Percentiles rank a stretch among this genome's conserved stretches.
Conservation (phyloP, 2,113 vertebrate genomes). For the Mellivora capensis region DNA sequence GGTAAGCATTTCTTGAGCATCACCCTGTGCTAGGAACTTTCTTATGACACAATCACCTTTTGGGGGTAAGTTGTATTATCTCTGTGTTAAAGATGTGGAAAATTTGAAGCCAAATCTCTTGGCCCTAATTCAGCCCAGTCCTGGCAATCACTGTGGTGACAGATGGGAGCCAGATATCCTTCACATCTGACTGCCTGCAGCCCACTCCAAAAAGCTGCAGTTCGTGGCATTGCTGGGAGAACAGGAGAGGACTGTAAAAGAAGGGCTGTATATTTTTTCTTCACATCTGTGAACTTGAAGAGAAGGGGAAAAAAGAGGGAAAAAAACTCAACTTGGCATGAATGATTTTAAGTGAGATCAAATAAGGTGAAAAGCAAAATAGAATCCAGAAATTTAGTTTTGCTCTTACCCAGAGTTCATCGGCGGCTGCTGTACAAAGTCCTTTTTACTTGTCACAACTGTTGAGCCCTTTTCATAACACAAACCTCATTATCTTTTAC, state of each 20-base stretch:
- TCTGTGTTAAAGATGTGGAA: neutral
- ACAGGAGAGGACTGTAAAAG: constrained; percentile 16
- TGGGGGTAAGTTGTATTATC: neutral
- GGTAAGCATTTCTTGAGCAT: constrained; percentile 26
- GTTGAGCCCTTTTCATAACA: constrained; percentile 47
- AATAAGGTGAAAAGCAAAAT: constrained; percentile 77
- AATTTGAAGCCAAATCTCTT: constrained; percentile 21
- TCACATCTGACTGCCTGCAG: neutral
- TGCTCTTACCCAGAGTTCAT: constrained; percentile 65
- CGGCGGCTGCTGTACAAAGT: constrained; percentile 48
- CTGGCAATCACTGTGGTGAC: constrained; percentile 23
- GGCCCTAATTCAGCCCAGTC: neutral
- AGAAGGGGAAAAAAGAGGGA: constrained; percentile 43
- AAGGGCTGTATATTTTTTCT: constrained; percentile 16
- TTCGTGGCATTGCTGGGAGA: neutral
- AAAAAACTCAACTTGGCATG: constrained; percentile 70
- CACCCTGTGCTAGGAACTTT: neutral
- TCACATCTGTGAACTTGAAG: constrained; percentile 56
- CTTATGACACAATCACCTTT: neutral
- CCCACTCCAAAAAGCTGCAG: neutral
- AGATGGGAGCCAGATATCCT: neutral
- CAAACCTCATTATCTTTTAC: constrained; percentile 58
- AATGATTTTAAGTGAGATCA: constrained; percentile 67
- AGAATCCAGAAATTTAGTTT: constrained; percentile 70
- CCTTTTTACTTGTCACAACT: constrained; percentile 61